Evolutionary conservation across 2,797 vertebrate species (phyloP), one percentile per base, ranked within the genome.

Genomic region (Muraenolepis orangiensis): DNA sequence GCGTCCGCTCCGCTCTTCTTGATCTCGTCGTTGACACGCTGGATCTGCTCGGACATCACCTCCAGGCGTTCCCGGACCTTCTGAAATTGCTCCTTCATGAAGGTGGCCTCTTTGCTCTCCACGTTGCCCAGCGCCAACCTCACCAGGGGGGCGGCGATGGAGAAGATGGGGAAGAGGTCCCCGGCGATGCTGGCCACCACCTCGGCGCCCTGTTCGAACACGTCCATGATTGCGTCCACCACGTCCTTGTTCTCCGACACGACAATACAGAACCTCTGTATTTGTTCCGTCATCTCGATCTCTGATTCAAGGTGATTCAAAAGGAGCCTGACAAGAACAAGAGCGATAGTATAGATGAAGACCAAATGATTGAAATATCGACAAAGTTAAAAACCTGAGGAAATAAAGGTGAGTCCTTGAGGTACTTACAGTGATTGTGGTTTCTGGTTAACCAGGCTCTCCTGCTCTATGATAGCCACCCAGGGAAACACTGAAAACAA

Each of bases 21-120:
- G 75, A 95, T 92, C 86, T 94, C 91, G 0, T 93, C 86, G 0
- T 91, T 93, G 82, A 95, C 93, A 32, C 72, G 82, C 78, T 90
- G 87, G 14, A 93, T 72, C 81, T 94, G 91, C 82, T 94, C 93
- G 0, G 93, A 93, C 26, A 91, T 74, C 0, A 84, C 90, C 23
- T 95, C 93, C 77, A 95, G 90, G 0, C 87, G 91, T 0, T 94
- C 90, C 0, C 92, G 87, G 26, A 95, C 94, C 78, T 90, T 93
- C 86, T 94, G 92, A 72, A 94, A 95, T 80, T 94, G 94, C 66
- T 94, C 89, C 80, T 91, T 94, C 93, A 95, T 94, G 88, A 84
- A 95, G 0, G 16, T 69, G 0, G 93, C 92, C 81, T 94, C 93
- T 80, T 93, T 93, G 88, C 93, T 94, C 38, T 94, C 93, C 66